phyloP scores from a whole-genome alignment of 2,797 vertebrate species.

The Lerista edwardsae region DNA sequence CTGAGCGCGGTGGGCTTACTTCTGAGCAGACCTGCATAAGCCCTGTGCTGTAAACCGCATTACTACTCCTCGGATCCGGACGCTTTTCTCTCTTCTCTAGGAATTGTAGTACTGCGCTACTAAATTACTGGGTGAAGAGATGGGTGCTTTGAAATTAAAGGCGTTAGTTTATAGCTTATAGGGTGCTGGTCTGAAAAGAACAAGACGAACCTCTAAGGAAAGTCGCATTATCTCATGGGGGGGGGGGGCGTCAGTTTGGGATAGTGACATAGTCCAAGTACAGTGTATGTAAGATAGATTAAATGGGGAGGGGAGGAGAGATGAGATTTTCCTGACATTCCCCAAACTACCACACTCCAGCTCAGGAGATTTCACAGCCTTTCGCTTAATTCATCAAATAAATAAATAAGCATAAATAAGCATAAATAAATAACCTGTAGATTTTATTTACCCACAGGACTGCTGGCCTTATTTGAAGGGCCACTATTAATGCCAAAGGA shows the following conservation, averaged over 20 bases:
- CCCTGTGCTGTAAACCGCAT: not conserved
- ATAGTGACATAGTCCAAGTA: too few relatives aligned
- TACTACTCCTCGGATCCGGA: not conserved
- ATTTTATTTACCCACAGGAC: not conserved
- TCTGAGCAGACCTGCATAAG: too few relatives aligned
- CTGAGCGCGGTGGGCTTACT: too few relatives aligned
- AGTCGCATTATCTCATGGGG: too few relatives aligned
- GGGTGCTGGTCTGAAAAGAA: not conserved
- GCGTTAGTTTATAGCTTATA: not conserved
- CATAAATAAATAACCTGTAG: not conserved
- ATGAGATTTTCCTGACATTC: not conserved
- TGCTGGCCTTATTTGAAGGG: not conserved
- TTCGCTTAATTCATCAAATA: not conserved
- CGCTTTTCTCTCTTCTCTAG: not conserved
- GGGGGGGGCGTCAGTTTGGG: too few relatives aligned
- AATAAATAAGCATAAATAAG: too few relatives aligned
- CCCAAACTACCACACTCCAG: not conserved
- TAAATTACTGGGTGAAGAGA: not conserved
- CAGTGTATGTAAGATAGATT: too few relatives aligned
- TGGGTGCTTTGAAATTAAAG: not conserved
- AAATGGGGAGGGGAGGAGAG: too few relatives aligned
- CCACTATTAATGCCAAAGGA: not conserved
- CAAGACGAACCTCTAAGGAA: not conserved
- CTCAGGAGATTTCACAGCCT: not conserved
- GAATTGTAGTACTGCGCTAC: too few relatives aligned